Evolutionary conservation across 2,888 invertebrate genomes (phyloP).

Genomic region (Punctoribates punctum): DNA sequence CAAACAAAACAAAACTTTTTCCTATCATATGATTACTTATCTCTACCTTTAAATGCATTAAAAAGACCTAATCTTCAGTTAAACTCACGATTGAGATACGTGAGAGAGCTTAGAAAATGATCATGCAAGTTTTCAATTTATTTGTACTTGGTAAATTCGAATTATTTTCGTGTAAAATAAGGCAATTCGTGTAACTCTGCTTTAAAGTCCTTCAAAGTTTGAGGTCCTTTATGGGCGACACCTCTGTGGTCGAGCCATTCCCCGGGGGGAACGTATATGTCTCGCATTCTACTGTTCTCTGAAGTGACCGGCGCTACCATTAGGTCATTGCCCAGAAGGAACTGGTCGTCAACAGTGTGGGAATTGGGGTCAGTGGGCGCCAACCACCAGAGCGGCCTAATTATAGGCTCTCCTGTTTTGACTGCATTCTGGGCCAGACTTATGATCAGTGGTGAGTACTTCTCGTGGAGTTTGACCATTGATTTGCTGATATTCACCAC

Average conservation of each 20-base stretch:
- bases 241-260: constrained; percentile 62
- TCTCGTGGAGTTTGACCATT: constrained; percentile 64
- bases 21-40: no score
- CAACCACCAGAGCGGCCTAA: constrained; percentile 80
- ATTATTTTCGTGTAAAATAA: background rate
- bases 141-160: no score
- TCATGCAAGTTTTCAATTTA: no score
- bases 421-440: constrained; percentile 59
- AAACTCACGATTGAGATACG: no score
- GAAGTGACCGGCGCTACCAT: constrained; percentile 82
- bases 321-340: constrained; percentile 80
- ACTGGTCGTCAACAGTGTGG: constrained; percentile 62
- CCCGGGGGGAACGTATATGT: constrained; percentile 79
- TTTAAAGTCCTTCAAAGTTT: background rate
- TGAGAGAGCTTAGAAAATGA: no score
- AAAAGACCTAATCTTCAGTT: no score
- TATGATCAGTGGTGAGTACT: constrained; percentile 61
- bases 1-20: no score
- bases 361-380: constrained; percentile 66
- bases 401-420: constrained; percentile 65
- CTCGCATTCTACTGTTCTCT: constrained; percentile 65
- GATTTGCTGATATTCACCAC: constrained; percentile 59
- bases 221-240: background rate
- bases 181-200: constrained; percentile 34
- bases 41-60: no score